These are phyloP conservation scores for Hermatobates lingyangjiaoensis DNA, from an alignment of 1,140 invertebrate genomes.

Conservation along the genomic window DNA sequence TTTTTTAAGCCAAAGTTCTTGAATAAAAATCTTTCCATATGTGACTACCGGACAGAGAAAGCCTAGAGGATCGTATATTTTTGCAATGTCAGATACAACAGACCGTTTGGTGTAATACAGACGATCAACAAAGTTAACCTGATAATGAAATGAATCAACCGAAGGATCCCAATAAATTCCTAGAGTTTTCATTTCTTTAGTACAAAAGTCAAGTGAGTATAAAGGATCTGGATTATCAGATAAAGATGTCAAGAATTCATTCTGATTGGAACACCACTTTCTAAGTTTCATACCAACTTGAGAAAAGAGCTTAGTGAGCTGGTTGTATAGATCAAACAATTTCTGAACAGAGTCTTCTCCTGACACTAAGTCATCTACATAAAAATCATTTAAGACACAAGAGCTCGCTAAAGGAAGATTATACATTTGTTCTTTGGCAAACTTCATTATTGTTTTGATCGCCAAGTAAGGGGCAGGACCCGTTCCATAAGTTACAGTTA, in stretches of 20 bases:
- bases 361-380: not conserved
- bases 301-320: not conserved
- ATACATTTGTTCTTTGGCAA: not conserved
- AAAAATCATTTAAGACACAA: not conserved
- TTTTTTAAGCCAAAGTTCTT: constrained; percentile 8
- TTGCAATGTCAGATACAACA: constrained; percentile 9
- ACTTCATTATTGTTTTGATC: not conserved
- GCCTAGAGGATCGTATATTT: not conserved
- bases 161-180: constrained; percentile 6
- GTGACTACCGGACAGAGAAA: not conserved
- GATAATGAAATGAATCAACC: constrained; percentile 6
- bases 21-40: not conserved
- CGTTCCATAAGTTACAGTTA: constrained; percentile 5
- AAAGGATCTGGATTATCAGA: constrained; percentile 1
- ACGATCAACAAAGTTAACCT: not conserved
- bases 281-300: constrained; percentile 3
- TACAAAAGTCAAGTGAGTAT: not conserved
- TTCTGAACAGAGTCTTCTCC: not conserved
- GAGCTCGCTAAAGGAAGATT: not conserved
- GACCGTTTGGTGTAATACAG: constrained; percentile 7
- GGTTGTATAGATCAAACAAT: not conserved
- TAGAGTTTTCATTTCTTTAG: constrained; percentile 3
- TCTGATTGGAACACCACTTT: constrained; percentile 5
- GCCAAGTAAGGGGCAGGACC: not conserved
- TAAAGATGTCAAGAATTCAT: not conserved